Evolutionary conservation across 2,113 vertebrate species (phyloP).

Genomic region (Lepus timidus): DNA sequence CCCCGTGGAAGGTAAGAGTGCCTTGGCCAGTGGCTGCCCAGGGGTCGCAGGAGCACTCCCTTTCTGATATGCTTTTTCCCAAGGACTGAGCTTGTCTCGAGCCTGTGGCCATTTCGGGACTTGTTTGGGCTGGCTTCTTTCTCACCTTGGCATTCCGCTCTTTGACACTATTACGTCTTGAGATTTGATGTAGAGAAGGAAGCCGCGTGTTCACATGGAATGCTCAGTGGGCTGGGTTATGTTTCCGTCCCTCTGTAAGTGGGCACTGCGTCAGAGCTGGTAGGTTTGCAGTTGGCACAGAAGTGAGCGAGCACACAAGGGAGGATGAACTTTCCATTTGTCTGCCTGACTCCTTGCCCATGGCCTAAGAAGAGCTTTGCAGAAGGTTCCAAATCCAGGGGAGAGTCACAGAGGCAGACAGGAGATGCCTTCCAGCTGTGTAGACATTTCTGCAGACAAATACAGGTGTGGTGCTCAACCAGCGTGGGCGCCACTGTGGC

Average conservation of each 20-base stretch:
- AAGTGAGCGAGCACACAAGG: neutral
- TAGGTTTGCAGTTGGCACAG: neutral
- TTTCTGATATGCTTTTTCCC: neutral
- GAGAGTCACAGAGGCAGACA: no score
- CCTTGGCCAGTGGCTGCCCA: neutral
- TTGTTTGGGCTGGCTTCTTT: neutral
- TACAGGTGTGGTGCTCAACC: neutral
- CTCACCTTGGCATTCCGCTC: neutral
- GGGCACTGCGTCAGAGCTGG: neutral
- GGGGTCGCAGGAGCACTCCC: neutral
- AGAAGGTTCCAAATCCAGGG: neutral
- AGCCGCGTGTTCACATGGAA: neutral
- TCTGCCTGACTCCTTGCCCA: neutral
- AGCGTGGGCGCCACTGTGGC: neutral
- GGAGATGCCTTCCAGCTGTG: no score
- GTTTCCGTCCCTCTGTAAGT: accelerated
- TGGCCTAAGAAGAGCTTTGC: neutral
- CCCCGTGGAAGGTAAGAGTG: slow-evolving; percentile 97
- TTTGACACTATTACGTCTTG: neutral
- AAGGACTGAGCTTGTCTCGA: neutral
- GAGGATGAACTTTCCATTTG: no score
- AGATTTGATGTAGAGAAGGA: neutral
- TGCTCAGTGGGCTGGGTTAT: neutral
- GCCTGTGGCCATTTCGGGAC: neutral
- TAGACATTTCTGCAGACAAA: accelerated